These are phyloP conservation scores for Virgularia gustaviana DNA, from an alignment of 92 coral and sea anemone genomes.

Conservation along the genomic window DNA sequence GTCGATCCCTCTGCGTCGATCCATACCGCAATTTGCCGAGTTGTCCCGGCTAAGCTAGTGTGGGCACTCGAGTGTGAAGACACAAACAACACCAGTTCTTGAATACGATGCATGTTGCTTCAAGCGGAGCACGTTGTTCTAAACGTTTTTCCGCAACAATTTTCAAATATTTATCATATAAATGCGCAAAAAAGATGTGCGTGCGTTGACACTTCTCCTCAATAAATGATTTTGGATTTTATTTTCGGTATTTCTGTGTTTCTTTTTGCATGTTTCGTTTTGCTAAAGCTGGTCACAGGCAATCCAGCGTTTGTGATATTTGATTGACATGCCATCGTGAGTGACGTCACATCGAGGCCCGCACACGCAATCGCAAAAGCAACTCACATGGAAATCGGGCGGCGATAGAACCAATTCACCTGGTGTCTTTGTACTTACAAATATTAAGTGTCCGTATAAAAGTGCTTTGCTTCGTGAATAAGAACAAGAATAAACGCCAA, in stretches of 20 bases:
- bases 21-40: too few species aligned
- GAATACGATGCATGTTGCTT: too few species aligned
- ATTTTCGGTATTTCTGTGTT: not conserved
- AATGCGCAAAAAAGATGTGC: too few species aligned
- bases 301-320: constrained; percentile 7
- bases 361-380: constrained; percentile 40
- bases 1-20: too few species aligned
- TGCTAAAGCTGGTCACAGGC: not conserved
- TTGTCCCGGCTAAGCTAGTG: too few species aligned
- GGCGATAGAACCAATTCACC: constrained; percentile 22
- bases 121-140: too few species aligned
- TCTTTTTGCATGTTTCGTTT: not conserved
- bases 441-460: constrained; percentile 4
- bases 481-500: not conserved
- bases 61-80: too few species aligned
- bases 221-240: too few species aligned
- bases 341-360: constrained; percentile 27
- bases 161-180: too few species aligned
- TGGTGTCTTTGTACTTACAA: constrained; percentile 9
- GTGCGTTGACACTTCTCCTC: too few species aligned
- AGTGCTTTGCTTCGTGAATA: not conserved
- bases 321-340: constrained; percentile 41
- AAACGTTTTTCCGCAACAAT: too few species aligned
- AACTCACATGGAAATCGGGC: constrained; percentile 41
- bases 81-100: too few species aligned